Conservation (phyloP, 2,113 vertebrate species). For the Eclectus roratus region DNA sequence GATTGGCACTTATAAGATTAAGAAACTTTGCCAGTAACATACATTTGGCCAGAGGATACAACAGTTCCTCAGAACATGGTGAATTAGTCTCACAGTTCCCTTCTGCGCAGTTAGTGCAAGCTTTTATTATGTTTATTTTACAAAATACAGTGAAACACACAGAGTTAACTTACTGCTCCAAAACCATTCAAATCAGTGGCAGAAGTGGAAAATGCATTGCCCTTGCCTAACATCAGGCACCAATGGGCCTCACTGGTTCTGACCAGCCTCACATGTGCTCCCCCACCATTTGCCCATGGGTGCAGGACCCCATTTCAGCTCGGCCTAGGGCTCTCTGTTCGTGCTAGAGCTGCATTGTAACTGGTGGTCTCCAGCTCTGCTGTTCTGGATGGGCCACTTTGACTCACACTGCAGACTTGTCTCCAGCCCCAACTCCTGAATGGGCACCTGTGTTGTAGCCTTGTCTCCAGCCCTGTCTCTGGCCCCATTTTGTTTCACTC, state of each 20-base stretch:
- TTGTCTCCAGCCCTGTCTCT: not conserved
- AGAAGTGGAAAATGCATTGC: not conserved
- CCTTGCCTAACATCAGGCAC: not conserved
- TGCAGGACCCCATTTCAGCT: not conserved
- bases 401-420: not conserved
- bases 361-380: not conserved
- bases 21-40: not conserved
- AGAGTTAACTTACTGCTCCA: not conserved
- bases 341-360: accelerated
- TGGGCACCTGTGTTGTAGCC: not conserved
- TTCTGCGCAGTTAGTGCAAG: not conserved
- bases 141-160: not conserved
- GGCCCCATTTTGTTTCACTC: not conserved
- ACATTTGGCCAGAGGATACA: not conserved
- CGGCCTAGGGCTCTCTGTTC: not conserved
- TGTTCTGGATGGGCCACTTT: not conserved
- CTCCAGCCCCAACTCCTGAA: not conserved
- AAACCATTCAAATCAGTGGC: not conserved
- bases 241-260: not conserved
- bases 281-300: not conserved
- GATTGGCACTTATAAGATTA: not conserved
- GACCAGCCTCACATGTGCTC: not conserved
- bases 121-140: not conserved
- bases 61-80: not conserved
- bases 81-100: not conserved